phyloP scores from a whole-genome alignment of 2,113 vertebrate species.

The Delphinapterus leucas region DNA sequence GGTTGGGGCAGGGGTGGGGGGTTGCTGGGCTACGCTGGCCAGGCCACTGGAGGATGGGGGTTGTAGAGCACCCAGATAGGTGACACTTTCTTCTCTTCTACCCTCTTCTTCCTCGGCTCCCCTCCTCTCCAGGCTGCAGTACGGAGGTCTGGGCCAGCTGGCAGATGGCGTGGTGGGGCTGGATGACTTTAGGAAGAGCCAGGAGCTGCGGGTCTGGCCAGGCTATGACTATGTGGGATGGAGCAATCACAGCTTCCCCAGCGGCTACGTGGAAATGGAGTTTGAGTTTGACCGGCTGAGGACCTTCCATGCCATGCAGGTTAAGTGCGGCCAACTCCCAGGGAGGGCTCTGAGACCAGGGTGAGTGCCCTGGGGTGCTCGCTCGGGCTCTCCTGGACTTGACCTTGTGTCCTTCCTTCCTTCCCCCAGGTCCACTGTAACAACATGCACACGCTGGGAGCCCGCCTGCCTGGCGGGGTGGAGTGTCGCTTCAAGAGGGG shows the following conservation, averaged over 20 bases:
- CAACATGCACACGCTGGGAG: constrained; percentile 91
- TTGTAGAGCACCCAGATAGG: neutral
- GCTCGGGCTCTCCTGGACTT: neutral
- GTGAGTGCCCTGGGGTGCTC: neutral
- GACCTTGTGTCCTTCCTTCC: neutral
- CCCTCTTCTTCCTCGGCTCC: neutral
- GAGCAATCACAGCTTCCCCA: constrained; percentile 85
- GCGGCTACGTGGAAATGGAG: constrained; percentile 89
- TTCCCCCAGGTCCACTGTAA: constrained; percentile 91
- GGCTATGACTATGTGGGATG: constrained; percentile 96
- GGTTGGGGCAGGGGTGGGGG: accelerated
- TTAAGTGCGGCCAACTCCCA: constrained; percentile 62
- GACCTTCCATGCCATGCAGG: constrained; percentile 91
- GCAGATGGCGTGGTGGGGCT: constrained; percentile 91
- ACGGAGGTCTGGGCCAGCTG: constrained; percentile 93
- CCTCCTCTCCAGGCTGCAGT: constrained; percentile 85
- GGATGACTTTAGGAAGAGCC: constrained; percentile 90
- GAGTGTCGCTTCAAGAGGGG: constrained; percentile 89
- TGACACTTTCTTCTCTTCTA: neutral
- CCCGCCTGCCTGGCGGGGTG: constrained; percentile 89
- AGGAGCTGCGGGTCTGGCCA: constrained; percentile 91
- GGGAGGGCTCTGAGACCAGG: neutral
- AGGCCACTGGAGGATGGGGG: neutral
- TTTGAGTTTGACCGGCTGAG: constrained; percentile 92
- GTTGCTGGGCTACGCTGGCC: neutral